Percentiles rank a stretch among this genome's conserved stretches.
Evolutionary conservation across 2,113 vertebrate species (phyloP).

Genomic region (Leiothrix lutea): DNA sequence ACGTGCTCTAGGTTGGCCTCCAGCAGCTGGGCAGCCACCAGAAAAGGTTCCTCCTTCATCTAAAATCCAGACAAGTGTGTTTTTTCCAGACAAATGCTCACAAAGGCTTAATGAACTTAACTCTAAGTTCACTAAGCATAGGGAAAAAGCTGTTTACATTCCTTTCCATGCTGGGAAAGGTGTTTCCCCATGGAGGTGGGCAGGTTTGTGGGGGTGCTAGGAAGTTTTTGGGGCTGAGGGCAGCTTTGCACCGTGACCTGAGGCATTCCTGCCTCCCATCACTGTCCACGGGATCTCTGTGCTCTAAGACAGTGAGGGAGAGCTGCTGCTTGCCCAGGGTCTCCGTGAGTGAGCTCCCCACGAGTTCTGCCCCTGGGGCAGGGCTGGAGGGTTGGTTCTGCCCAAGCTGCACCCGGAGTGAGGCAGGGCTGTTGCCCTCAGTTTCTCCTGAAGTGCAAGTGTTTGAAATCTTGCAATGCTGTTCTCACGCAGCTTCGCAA

Average conservation of each 20-base stretch:
- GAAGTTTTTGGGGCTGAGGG: neutral
- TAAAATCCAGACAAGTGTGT: neutral
- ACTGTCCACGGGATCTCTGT: fast-evolving
- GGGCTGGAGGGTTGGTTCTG: neutral
- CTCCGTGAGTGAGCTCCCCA: no score
- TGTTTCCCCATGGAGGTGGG: fast-evolving
- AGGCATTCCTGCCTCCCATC: neutral
- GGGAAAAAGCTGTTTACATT: neutral
- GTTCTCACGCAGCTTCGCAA: no score
- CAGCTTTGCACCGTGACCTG: neutral
- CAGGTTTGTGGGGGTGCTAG: neutral
- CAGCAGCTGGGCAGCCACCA: neutral
- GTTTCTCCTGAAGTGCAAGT: no score
- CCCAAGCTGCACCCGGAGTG: neutral
- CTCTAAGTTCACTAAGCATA: fast-evolving
- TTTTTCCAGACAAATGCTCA: neutral
- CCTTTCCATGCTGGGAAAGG: neutral
- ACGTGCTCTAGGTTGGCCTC: neutral
- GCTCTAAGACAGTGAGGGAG: neutral
- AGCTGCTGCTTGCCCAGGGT: neutral
- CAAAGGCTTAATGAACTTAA: neutral
- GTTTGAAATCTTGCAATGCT: no score
- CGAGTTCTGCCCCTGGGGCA: neutral
- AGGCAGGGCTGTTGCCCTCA: no score
- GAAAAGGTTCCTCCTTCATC: neutral